A percentile compares a stretch with the other conserved stretches of the same genome.
phyloP scores from a whole-genome alignment of 2,888 invertebrate genomes.

The Autographa gamma region DNA sequence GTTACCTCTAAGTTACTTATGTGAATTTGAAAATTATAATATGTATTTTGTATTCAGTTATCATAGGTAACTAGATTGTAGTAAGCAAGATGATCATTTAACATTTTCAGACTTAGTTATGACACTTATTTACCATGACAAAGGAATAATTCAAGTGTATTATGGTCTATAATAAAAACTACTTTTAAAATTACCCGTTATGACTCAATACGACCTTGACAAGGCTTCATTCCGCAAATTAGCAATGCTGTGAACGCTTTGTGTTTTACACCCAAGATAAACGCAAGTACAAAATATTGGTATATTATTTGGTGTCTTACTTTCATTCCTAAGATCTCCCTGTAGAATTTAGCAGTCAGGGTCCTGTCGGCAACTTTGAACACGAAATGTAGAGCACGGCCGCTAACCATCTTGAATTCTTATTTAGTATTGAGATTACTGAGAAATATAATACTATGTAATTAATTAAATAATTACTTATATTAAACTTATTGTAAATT shows the following conservation, averaged over 20 bases:
- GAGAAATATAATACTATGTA: constrained; percentile 6
- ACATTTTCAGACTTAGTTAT: neutral
- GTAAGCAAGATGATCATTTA: neutral
- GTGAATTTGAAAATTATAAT: no score
- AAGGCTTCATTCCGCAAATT: constrained; percentile 5
- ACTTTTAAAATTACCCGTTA: constrained; percentile 5
- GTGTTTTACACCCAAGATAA: neutral
- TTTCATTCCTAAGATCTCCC: constrained; percentile 98
- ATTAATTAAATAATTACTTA: neutral
- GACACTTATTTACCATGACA: neutral
- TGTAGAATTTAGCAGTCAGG: constrained; percentile 95
- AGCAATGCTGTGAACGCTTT: neutral
- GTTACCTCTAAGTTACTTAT: no score
- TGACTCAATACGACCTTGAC: constrained; percentile 25
- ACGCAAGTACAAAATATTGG: neutral
- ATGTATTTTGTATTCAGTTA: neutral
- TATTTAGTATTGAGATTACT: constrained; percentile 52
- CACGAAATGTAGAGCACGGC: constrained; percentile 97
- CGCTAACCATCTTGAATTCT: constrained; percentile 86
- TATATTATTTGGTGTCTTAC: constrained; percentile 83
- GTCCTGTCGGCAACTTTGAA: constrained; percentile 98
- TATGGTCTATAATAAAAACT: constrained; percentile 6
- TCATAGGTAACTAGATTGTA: neutral
- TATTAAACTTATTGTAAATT: neutral
- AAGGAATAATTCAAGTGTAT: neutral